A percentile compares a stretch with the other conserved stretches of the same genome.
These are phyloP conservation scores for mouse (Mus musculus) DNA, from an alignment of 2,113 vertebrate species.

Conservation along the genomic window DNA sequence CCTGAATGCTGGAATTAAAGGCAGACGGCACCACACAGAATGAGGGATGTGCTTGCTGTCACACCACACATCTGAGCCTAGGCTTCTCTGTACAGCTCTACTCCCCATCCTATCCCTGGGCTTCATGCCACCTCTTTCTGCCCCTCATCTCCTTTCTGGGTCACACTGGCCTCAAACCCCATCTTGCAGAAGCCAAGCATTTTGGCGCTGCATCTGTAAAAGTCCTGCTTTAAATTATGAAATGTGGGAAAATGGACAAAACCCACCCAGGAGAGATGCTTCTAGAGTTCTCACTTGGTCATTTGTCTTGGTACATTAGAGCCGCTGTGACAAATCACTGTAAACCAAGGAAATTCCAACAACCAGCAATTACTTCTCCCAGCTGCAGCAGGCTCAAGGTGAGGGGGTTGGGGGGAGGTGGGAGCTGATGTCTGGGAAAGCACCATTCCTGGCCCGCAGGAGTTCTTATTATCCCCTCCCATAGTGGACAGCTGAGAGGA, in stretches of 20 bases:
- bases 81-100: background rate
- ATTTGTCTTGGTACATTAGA: background rate
- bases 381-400: background rate
- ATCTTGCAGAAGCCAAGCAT: accelerated
- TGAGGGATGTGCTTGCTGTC: background rate
- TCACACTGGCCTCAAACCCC: background rate
- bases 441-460: background rate
- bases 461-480: background rate
- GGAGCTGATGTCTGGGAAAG: too few relatives aligned
- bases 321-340: background rate
- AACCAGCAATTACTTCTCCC: background rate
- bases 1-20: background rate
- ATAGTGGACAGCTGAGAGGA: background rate
- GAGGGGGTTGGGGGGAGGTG: too few relatives aligned
- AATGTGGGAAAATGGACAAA: background rate
- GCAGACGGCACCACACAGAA: background rate
- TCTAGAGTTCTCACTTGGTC: background rate
- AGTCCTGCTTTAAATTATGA: background rate
- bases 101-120: accelerated
- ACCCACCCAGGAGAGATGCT: background rate
- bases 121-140: accelerated
- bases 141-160: background rate
- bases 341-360: background rate
- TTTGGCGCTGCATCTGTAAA: background rate
- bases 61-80: background rate